Conservation (phyloP, 2,113 vertebrate species). For the Muntiacus reevesi region DNA sequence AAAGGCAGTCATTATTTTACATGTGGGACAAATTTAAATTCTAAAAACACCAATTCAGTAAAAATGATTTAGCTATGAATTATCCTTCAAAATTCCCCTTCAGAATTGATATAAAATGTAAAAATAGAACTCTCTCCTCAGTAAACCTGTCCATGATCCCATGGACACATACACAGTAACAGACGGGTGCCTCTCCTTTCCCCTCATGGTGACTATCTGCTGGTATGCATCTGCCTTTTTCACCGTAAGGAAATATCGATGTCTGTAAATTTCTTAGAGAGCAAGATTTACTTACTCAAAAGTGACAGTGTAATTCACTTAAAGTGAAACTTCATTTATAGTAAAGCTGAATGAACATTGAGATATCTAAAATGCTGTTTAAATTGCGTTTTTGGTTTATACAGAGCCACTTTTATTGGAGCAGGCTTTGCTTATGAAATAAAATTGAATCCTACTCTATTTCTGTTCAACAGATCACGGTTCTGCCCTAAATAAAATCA, state of each 20-base stretch:
- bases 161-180: not conserved
- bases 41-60: not conserved
- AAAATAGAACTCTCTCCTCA: slow-evolving; percentile 41
- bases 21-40: not conserved
- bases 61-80: not conserved
- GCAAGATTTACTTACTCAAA: slow-evolving; percentile 58
- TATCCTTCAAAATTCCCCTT: not conserved
- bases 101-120: not conserved
- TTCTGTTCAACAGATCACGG: slow-evolving; percentile 53
- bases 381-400: slow-evolving; percentile 69
- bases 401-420: slow-evolving; percentile 52
- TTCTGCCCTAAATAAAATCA: slow-evolving; percentile 56
- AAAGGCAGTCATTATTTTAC: not conserved
- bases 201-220: slow-evolving; percentile 34
- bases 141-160: slow-evolving; percentile 27
- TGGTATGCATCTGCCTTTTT: slow-evolving; percentile 37
- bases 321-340: slow-evolving; percentile 65
- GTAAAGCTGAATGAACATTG: slow-evolving; percentile 39
- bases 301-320: slow-evolving; percentile 56
- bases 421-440: slow-evolving; percentile 57
- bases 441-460: slow-evolving; percentile 61
- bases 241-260: slow-evolving; percentile 40
- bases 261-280: slow-evolving; percentile 55
- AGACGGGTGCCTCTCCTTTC: not conserved
- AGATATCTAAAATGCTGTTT: slow-evolving; percentile 60